Conservation (phyloP, 2,113 vertebrate genomes). For the chimpanzee (Pan troglodytes) region NHGRI_mPanTro3-v2.1_pri NC_072402.2:2616001-2616500, state of each 20-base stretch:
- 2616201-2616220: background rate
- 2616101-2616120: conserved; percentile 31
- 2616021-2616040: background rate
- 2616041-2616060: background rate
- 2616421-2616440: rapidly evolving
- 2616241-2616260: background rate
- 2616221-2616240: background rate
- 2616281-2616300: background rate
- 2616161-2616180: background rate
- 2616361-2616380: background rate
- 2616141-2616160: background rate
- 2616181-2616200: background rate
- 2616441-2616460: rapidly evolving
- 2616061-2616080: conserved; percentile 35
- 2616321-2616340: no score
- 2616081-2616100: conserved; percentile 35
- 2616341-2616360: no score
- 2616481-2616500: background rate
- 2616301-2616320: background rate
- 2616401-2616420: rapidly evolving
- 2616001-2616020: conserved; percentile 58
- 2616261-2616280: background rate
- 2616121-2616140: conserved; percentile 38
- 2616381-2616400: rapidly evolving
- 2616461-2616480: no score